Evolutionary conservation across 1,140 invertebrate species (phyloP), one percentile per base, ranked within the genome.

Genomic region (Saccostrea echinata): DNA sequence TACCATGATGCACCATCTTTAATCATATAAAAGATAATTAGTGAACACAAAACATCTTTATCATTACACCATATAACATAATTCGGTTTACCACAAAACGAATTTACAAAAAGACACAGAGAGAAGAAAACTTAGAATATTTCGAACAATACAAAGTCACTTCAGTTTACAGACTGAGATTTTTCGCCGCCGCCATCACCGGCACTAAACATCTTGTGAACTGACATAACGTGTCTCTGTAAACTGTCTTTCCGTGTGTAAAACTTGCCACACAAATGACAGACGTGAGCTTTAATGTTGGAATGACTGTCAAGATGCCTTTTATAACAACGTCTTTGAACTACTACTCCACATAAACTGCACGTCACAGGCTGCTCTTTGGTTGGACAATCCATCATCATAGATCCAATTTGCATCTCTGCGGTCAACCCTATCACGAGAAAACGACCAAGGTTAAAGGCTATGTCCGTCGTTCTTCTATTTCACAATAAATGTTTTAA

Each of bases 211-310:
- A 71, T 12, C 68, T 71, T 71, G 24, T 71, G 68, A 30, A 71
- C 68, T 13, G 68, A 71, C 68, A 71, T 71, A n/a, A 71, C 68
- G 9, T 71, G 68, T 71, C 68, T 71, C 27, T 71, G 68, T 71
- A 71, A 30, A 71, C 68, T 71, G 68, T 71, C 68, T 27, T 71
- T 71, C 27, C 68, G 68, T 30, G 68, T 71, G 27, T 71, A 71
- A 30, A 71, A 71, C 27, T 33, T 71, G 24, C 68, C 68, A 33
- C 68, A 71, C 13, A 71, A 8, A 33, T 27, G 68, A 71, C 68
- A 71, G 27, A 71, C 68, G 30, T 71, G 68, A 30, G 24, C 9
- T 71, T 71, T 71, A 13, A 71, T 30, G 30, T 13, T 71, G 68
- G 68, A 30, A 24, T 71, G 68, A 30, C 24, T 71, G 13, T 71